phyloP scores from a whole-genome alignment of 2,113 vertebrate genomes.

The Chaetorhynchus papuensis region DNA sequence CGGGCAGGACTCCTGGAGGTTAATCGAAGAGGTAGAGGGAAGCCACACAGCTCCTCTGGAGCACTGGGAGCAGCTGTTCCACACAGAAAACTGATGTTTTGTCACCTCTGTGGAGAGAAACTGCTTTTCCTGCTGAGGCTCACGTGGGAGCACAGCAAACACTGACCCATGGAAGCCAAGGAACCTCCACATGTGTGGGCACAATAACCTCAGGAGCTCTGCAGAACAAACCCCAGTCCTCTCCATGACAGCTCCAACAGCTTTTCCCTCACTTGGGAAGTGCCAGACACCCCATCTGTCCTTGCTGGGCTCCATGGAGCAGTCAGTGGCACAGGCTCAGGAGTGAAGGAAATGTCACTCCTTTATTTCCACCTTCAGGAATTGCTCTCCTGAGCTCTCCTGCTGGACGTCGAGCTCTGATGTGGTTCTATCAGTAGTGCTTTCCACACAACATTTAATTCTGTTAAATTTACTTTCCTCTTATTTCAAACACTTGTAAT shows the following conservation, averaged over 20 bases:
- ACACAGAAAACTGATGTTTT: not conserved
- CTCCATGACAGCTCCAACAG: fast-evolving
- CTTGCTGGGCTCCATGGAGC: fast-evolving
- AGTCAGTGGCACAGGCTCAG: not conserved
- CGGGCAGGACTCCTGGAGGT: not conserved
- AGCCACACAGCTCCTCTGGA: not conserved
- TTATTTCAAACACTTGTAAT: not conserved
- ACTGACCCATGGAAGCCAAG: fast-evolving
- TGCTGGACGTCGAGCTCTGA: not conserved
- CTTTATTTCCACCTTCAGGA: not conserved
- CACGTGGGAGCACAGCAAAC: not conserved
- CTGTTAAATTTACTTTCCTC: not conserved
- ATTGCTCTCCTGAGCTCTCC: not conserved
- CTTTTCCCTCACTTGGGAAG: not conserved
- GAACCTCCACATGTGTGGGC: fast-evolving
- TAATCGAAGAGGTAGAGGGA: not conserved
- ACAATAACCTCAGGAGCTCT: fast-evolving
- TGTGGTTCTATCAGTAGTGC: not conserved
- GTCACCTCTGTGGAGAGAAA: not conserved
- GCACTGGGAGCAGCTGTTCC: not conserved
- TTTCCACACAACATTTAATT: not conserved
- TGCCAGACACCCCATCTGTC: not conserved
- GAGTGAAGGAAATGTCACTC: fast-evolving
- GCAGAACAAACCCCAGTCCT: not conserved
- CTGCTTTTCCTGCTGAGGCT: not conserved